These are phyloP conservation scores for Cydia fagiglandana DNA, from an alignment of 1,140 invertebrate species.

Conservation along the genomic window DNA sequence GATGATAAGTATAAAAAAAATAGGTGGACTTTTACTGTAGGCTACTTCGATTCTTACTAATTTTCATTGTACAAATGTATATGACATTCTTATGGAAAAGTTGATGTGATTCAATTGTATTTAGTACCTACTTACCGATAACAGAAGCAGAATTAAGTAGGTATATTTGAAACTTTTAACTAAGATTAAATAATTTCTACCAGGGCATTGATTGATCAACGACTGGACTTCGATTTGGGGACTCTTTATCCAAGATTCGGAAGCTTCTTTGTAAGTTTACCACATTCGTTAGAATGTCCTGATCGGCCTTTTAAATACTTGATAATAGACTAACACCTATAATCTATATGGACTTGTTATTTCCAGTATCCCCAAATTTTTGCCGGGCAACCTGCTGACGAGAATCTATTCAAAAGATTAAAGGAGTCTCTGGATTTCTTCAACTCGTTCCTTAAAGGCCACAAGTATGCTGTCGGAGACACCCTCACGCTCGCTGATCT, in stretches of 20 bases:
- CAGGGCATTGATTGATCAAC: slow-evolving; percentile 85
- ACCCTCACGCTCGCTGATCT: slow-evolving; percentile 86
- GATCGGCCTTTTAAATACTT: no score
- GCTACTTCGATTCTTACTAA: no score
- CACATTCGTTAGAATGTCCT: no score
- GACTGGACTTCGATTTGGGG: slow-evolving; percentile 87
- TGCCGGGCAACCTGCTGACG: slow-evolving; percentile 78
- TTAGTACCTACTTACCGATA: no score
- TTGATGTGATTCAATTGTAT: no score
- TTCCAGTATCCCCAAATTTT: slow-evolving; percentile 85
- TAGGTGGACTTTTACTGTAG: no score
- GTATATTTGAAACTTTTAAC: no score
- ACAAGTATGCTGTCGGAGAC: slow-evolving; percentile 82
- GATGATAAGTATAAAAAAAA: no score
- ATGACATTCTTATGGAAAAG: no score
- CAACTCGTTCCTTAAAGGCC: slow-evolving; percentile 82
- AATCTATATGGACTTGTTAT: neutral
- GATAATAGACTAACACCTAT: no score
- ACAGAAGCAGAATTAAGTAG: no score
- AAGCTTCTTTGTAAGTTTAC: slow-evolving; percentile 79
- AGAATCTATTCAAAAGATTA: slow-evolving; percentile 80
- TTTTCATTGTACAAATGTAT: no score
- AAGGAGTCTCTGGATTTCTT: slow-evolving; percentile 81
- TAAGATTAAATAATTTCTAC: slow-evolving; percentile 40
- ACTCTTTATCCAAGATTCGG: slow-evolving; percentile 82